phyloP scores from a whole-genome alignment of 92 coral and sea anemone genomes.

The Ricordea florida region DNA sequence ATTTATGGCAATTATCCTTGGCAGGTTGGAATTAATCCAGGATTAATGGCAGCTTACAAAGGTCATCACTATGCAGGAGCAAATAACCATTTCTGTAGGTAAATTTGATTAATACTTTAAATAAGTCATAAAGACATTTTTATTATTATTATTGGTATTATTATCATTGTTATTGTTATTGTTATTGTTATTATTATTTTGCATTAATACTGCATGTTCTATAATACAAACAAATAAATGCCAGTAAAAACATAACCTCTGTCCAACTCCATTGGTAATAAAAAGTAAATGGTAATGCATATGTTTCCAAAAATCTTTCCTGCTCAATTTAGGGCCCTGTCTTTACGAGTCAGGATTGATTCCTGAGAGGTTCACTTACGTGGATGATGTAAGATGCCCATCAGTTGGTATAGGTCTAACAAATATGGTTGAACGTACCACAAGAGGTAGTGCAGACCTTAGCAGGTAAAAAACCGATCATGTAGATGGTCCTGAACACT shows the following conservation, averaged over 20 bases:
- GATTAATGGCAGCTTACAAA: conserved; percentile 91
- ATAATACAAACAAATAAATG: too few relatives aligned
- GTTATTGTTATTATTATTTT: too few relatives aligned
- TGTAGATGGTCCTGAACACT: too few relatives aligned
- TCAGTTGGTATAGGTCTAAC: conserved; percentile 85
- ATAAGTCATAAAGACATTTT: too few relatives aligned
- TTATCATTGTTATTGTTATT: too few relatives aligned
- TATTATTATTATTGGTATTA: too few relatives aligned
- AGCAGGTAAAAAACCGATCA: conserved; percentile 69
- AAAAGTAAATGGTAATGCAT: background rate
- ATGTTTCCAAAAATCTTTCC: too few relatives aligned
- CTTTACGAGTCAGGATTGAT: conserved; percentile 82
- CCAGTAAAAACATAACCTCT: too few relatives aligned
- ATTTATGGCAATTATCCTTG: background rate
- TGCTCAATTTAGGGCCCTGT: conserved; percentile 93
- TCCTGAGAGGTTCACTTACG: conserved; percentile 68
- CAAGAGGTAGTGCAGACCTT: conserved; percentile 91
- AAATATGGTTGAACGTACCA: conserved; percentile 94
- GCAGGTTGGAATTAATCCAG: conserved; percentile 98
- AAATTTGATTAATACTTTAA: too few relatives aligned
- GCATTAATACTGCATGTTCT: too few relatives aligned
- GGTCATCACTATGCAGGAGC: conserved; percentile 98
- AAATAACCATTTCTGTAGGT: conserved; percentile 95
- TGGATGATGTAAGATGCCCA: conserved; percentile 86
- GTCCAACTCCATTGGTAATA: background rate